Conservation (phyloP, 1,140 invertebrate genomes). For the Gonatopus flavifemur region DNA sequence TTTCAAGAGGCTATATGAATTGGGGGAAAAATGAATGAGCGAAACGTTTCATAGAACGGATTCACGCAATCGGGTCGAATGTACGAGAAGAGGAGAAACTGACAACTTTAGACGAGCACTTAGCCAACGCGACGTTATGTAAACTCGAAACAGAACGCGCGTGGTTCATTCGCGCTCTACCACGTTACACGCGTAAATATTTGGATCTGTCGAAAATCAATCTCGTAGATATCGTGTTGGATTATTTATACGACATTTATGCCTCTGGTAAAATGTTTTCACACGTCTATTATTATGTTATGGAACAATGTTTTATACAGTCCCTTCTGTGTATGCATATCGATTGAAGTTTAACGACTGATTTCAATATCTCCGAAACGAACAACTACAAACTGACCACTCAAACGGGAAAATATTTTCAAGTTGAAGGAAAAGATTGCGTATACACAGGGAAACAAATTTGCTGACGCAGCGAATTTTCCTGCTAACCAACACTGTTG, state of each 20-base stretch:
- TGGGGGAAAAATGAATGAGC: background rate
- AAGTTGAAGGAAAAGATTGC: too few relatives aligned
- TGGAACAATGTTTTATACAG: too few relatives aligned
- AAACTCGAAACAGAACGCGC: slow-evolving; percentile 25
- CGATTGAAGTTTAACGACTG: too few relatives aligned
- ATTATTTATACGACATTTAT: slow-evolving; percentile 22
- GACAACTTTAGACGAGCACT: slow-evolving; percentile 28
- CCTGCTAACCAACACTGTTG: too few relatives aligned
- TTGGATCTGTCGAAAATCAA: slow-evolving; percentile 27
- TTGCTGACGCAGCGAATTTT: too few relatives aligned
- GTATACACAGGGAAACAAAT: too few relatives aligned
- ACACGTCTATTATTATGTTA: too few relatives aligned
- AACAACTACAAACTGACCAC: too few relatives aligned
- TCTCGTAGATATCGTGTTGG: slow-evolving; percentile 26
- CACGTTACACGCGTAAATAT: slow-evolving; percentile 32
- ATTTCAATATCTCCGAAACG: too few relatives aligned
- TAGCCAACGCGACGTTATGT: slow-evolving; percentile 29
- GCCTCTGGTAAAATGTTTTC: slow-evolving; percentile 1
- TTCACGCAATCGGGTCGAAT: slow-evolving; percentile 20
- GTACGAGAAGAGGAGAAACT: background rate
- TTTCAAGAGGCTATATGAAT: background rate
- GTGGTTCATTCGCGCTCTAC: slow-evolving; percentile 18
- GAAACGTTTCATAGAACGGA: background rate
- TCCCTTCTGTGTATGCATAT: too few relatives aligned
- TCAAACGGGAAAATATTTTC: too few relatives aligned